Percentiles rank a stretch among this genome's conserved stretches.
Evolutionary conservation across 53 echinoderm and acorn worm species (phyloP).

Genomic region (Holothuria scabra): DNA sequence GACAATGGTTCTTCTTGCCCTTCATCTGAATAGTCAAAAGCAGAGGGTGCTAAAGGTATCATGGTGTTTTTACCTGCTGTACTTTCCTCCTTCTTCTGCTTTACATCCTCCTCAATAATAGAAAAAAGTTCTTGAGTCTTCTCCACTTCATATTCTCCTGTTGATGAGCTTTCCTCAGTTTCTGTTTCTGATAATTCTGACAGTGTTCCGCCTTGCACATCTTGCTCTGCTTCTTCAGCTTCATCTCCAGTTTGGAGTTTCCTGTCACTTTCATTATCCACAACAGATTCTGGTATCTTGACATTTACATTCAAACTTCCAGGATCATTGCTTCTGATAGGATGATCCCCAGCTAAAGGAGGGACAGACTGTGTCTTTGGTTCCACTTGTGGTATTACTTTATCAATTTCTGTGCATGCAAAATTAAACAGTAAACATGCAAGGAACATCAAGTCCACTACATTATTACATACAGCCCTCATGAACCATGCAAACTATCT

Average conservation of each 20-base stretch:
- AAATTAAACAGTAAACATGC: neutral
- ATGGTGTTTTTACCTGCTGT: no score
- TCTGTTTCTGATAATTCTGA: conserved; percentile 26
- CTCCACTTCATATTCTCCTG: conserved; percentile 26
- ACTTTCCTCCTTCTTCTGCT: no score
- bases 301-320: no score
- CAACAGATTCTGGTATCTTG: no score
- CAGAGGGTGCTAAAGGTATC: no score
- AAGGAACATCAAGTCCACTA: no score
- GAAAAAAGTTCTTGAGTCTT: neutral
- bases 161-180: conserved; percentile 26
- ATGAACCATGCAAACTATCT: no score
- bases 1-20: neutral
- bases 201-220: neutral
- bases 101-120: conserved; percentile 14
- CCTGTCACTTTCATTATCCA: neutral
- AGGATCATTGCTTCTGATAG: neutral
- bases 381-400: conserved; percentile 29
- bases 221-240: neutral
- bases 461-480: no score
- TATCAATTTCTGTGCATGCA: conserved; percentile 41
- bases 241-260: neutral
- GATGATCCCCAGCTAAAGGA: neutral
- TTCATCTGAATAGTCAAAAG: no score
- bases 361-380: conserved; percentile 16